Percentiles rank a stretch among this genome's conserved stretches.
Conservation (phyloP, 2,113 vertebrate species). For the Larimichthys polyactis region DNA sequence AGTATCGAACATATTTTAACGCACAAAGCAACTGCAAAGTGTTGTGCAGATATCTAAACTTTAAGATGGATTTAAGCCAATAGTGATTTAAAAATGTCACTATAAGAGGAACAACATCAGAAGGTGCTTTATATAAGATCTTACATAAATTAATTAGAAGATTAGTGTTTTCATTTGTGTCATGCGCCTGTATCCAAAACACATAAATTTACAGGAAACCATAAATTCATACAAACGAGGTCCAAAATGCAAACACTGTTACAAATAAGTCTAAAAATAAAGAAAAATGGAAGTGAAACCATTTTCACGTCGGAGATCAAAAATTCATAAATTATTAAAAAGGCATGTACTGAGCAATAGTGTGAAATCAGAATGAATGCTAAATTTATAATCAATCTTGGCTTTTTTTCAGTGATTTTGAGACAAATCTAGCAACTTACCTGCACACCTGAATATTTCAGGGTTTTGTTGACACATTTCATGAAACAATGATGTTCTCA, state of each 20-base stretch:
- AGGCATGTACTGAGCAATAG: too few species aligned
- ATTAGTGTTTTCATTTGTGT: not conserved
- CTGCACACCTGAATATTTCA: not conserved
- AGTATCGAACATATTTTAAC: too few species aligned
- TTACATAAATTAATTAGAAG: too few species aligned
- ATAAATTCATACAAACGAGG: not conserved
- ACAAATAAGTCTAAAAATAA: not conserved
- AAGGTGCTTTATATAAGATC: not conserved
- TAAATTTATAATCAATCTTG: not conserved
- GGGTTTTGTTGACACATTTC: not conserved
- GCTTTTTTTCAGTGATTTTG: not conserved
- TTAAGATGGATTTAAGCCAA: too few species aligned
- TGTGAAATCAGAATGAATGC: not conserved
- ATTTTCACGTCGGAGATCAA: not conserved
- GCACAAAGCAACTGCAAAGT: too few species aligned
- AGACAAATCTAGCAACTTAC: not conserved
- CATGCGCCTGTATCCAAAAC: too few species aligned
- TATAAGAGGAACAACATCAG: too few species aligned
- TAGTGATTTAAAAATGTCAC: too few species aligned
- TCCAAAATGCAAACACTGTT: not conserved
- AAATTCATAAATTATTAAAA: not conserved
- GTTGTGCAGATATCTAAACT: too few species aligned
- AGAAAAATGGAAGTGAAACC: not conserved
- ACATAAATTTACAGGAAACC: not conserved
- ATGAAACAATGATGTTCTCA: not conserved